Conservation (phyloP, 37 sponge, comb jelly and placozoan species). For the Ephydatia muelleri region DNA sequence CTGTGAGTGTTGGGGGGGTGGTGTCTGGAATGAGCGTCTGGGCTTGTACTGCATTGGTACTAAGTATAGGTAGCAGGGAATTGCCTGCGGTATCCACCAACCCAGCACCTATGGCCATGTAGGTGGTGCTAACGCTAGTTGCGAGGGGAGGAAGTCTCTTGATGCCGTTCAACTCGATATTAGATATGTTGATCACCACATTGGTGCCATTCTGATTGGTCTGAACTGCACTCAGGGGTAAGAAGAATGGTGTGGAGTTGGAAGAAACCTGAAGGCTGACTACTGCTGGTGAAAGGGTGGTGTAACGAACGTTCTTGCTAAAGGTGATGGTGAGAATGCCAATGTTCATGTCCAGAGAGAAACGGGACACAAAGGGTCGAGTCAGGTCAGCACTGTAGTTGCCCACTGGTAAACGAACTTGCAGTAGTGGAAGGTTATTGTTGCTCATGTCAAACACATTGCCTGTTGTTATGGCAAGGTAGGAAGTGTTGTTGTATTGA, state of each 20-base stretch:
- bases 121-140: constrained; percentile 46
- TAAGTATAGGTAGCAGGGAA: constrained; percentile 35
- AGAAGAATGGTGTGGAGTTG: constrained; percentile 27
- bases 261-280: constrained; percentile 57
- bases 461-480: constrained; percentile 26
- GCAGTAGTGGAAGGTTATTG: not conserved
- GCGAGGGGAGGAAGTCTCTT: constrained; percentile 66
- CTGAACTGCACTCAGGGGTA: constrained; percentile 33
- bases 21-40: constrained; percentile 47
- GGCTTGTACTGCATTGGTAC: constrained; percentile 29
- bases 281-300: constrained; percentile 35
- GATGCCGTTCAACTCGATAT: constrained; percentile 65
- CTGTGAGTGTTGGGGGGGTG: constrained; percentile 51
- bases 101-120: constrained; percentile 41
- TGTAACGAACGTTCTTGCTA: constrained; percentile 49
- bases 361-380: constrained; percentile 52
- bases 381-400: constrained; percentile 68
- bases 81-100: constrained; percentile 77
- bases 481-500: constrained; percentile 43
- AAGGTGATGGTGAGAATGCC: constrained; percentile 77
- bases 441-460: not conserved
- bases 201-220: constrained; percentile 14
- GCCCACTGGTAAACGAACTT: constrained; percentile 15
- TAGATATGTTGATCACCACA: constrained; percentile 52
- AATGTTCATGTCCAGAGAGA: constrained; percentile 72